phyloP scores from a whole-genome alignment of 2,888 invertebrate genomes.

The Scaptomyza polygonia region DNA sequence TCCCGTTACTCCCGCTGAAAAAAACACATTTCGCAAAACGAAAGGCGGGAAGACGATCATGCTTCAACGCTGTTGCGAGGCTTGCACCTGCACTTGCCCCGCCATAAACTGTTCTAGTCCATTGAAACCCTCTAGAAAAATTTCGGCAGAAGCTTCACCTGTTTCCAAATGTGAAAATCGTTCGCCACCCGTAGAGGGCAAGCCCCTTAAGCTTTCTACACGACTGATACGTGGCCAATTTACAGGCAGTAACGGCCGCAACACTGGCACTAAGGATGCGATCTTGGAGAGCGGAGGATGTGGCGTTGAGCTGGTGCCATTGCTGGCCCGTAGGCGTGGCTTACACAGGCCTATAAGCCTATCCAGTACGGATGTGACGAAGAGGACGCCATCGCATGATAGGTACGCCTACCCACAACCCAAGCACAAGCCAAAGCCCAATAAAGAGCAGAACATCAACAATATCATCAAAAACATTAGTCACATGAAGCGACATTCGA shows the following conservation, averaged over 20 bases:
- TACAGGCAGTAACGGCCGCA: conserved; percentile 45
- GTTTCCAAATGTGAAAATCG: conserved; percentile 15
- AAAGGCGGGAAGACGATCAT: conserved; percentile 68
- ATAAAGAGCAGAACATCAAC: conserved; percentile 64
- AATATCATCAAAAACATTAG: conserved; percentile 73
- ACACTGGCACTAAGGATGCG: conserved; percentile 30
- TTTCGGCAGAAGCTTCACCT: conserved; percentile 9
- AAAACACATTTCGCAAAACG: conserved; percentile 79
- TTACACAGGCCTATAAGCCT: conserved; percentile 86
- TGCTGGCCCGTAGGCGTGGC: conserved; percentile 88
- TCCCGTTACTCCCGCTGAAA: conserved; percentile 82
- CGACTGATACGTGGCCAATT: conserved; percentile 59
- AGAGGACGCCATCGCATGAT: conserved; percentile 83
- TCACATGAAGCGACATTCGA: conserved; percentile 69
- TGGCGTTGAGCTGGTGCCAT: conserved; percentile 91
- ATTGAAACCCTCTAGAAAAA: conserved; percentile 53
- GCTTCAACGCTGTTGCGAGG: conserved; percentile 79
- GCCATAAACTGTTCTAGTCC: conserved; percentile 64
- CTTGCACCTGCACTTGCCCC: conserved; percentile 82
- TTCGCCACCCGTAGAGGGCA: conserved; percentile 52
- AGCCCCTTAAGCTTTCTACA: conserved; percentile 72
- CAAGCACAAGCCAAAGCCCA: conserved; percentile 74
- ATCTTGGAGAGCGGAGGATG: conserved; percentile 83
- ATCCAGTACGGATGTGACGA: conserved; percentile 86
- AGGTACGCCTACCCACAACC: conserved; percentile 81